Base-by-base conservation (phyloP, 2,888 invertebrate genomes). In the Eledone cirrhosa region DNA sequence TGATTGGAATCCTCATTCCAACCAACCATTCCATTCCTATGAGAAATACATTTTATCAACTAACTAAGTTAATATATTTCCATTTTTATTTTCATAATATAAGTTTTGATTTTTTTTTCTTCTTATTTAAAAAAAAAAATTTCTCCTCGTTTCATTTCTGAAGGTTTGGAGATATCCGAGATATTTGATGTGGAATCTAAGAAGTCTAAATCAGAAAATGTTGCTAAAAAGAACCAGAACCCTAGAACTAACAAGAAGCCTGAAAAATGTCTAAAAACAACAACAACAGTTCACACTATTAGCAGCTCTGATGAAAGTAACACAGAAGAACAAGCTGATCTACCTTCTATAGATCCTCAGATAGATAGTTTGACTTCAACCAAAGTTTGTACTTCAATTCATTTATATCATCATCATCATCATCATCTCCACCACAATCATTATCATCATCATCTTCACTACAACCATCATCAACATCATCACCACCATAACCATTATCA, bases 221-320 rank as follows among this genome's bases (percentile, higher is more conserved):
- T 41, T 8, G 11, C 41, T 41, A 41, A 41, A 41, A 41, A 5
- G 41, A 41, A 5, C 41, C 41, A 41, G 41, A 41, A 41, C 11
- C 69, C 19, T 0, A n/a, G 69, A 29, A 33, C 31, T 69, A n/a
- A 14, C 29, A 31, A 19, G 19, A 19, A 31, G 31, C 11, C 4
- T 2, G 22, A 29, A 19, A 27, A 16, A 1, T n/a, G 33, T 22
- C 31, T 19, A 14, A 31, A 16, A 22, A 0, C n/a, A 14, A 31
- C 8, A 22, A 0, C 22, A 19, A 11, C 5, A 33, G 33, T 69
- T 69, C 75, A 75, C 48, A 75, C 75, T 19, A 48, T 75, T 47
- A 75, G 75, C 75, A 75, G 75, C 47, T 75, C 75, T 4, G 75
- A 75, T 24, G 75, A 75, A 19, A 75, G 24, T 29, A 27, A 48